phyloP scores from a whole-genome alignment of 2,797 vertebrate species.

The Silurus lanzhouensis region DNA sequence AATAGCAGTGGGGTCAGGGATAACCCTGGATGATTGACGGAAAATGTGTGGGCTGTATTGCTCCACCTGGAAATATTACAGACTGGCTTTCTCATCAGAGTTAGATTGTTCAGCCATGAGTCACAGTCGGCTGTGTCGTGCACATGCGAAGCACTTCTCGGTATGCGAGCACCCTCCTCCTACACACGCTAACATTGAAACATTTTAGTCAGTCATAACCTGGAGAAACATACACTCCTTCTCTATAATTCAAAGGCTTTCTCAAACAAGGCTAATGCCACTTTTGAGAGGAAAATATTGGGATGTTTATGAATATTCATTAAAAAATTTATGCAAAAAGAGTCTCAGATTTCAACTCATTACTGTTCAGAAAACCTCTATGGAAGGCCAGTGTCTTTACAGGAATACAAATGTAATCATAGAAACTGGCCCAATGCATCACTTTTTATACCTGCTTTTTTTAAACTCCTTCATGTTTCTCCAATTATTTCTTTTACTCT shows the following conservation, averaged over 20 bases:
- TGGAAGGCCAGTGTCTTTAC: neutral
- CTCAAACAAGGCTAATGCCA: neutral
- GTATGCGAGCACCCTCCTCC: constrained; percentile 22
- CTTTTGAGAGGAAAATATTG: neutral
- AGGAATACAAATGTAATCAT: neutral
- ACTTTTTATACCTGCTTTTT: neutral
- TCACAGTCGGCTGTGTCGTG: constrained; percentile 35
- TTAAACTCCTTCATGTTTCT: neutral
- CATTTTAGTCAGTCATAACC: constrained; percentile 28
- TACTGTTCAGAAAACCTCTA: neutral
- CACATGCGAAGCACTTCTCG: constrained; percentile 28
- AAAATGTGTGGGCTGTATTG: constrained; percentile 21
- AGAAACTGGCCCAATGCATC: neutral
- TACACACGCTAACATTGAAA: constrained; percentile 15
- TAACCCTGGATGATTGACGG: constrained; percentile 30
- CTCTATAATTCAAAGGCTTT: constrained; percentile 3
- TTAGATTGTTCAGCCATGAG: constrained; percentile 34
- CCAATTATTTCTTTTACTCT: neutral
- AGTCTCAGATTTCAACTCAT: neutral
- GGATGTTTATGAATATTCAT: neutral
- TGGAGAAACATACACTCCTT: constrained; percentile 19
- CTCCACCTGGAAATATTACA: constrained; percentile 42
- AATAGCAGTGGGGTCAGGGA: constrained; percentile 30
- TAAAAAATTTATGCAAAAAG: neutral
- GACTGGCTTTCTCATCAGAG: constrained; percentile 39